phyloP scores from a whole-genome alignment of 1,140 invertebrate species.

The Tetramorium alpestre region DNA sequence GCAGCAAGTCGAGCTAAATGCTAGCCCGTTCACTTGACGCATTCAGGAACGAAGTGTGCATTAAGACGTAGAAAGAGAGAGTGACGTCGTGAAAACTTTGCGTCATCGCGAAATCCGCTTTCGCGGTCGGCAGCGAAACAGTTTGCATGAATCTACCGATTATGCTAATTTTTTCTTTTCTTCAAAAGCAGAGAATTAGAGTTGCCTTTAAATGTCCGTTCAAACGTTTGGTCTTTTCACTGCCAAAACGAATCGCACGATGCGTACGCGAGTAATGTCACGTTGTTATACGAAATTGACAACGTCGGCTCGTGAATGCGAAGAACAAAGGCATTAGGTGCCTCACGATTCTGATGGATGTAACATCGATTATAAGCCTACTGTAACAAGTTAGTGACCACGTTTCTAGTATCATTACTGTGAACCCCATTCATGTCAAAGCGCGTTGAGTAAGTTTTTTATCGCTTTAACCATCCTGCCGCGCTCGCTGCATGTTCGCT shows the following conservation, averaged over 20 bases:
- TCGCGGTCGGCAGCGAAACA: not conserved
- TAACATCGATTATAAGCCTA: not conserved
- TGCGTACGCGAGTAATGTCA: not conserved
- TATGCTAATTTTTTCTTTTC: conserved; percentile 32
- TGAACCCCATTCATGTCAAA: conserved; percentile 23
- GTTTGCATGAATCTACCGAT: conserved; percentile 49
- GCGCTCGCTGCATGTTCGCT: not conserved
- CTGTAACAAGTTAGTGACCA: conserved; percentile 19
- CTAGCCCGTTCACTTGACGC: conserved; percentile 53
- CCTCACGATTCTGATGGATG: not conserved
- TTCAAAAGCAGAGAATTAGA: not conserved
- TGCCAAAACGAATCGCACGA: not conserved
- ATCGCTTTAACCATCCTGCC: conserved; percentile 29
- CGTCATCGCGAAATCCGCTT: not conserved
- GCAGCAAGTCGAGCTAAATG: conserved; percentile 57
- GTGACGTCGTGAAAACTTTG: conserved; percentile 26
- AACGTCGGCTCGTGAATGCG: not conserved
- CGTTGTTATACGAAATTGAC: not conserved
- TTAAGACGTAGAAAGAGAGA: not conserved
- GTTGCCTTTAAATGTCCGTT: not conserved
- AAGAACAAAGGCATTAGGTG: not conserved
- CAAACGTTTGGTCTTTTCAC: not conserved
- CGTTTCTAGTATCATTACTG: conserved; percentile 28
- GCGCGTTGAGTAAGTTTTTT: conserved; percentile 41
- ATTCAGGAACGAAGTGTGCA: conserved; percentile 26